Conservation (phyloP, 2,113 vertebrate species). For the Chloebia gouldiae region DNA sequence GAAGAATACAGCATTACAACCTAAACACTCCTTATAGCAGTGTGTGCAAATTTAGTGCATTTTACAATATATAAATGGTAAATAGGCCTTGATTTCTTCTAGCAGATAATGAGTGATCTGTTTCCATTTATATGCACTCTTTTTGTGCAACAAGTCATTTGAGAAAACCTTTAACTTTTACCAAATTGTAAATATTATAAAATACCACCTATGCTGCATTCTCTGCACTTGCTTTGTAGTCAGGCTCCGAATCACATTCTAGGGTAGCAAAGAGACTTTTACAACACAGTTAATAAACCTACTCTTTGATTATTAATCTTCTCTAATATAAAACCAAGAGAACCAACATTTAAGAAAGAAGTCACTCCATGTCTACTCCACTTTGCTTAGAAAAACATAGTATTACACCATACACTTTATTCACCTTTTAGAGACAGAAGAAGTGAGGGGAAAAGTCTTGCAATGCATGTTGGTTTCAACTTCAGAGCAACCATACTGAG, state of each 20-base stretch:
- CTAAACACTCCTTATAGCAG: not conserved
- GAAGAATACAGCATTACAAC: not conserved
- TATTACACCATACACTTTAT: not conserved
- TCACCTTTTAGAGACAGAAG: not conserved
- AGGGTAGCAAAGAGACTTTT: not conserved
- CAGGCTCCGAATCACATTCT: not conserved
- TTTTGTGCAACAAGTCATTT: not conserved
- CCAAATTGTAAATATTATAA: not conserved
- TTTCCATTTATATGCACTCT: not conserved
- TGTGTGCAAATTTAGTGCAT: not conserved
- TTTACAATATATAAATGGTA: not conserved
- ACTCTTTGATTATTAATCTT: not conserved
- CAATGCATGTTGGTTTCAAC: not conserved
- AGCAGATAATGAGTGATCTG: not conserved
- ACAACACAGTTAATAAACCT: not conserved
- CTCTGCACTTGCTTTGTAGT: not conserved
- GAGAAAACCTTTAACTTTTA: not conserved
- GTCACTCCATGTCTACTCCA: not conserved
- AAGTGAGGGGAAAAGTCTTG: not conserved
- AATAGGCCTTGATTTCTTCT: not conserved
- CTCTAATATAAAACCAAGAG: not conserved
- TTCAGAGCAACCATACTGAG: not conserved
- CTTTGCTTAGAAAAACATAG: not conserved
- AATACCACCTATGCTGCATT: not conserved
- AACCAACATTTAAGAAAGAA: not conserved